phyloP scores from a whole-genome alignment of 2,888 invertebrate genomes.

The Eretmocerus hayati region DNA sequence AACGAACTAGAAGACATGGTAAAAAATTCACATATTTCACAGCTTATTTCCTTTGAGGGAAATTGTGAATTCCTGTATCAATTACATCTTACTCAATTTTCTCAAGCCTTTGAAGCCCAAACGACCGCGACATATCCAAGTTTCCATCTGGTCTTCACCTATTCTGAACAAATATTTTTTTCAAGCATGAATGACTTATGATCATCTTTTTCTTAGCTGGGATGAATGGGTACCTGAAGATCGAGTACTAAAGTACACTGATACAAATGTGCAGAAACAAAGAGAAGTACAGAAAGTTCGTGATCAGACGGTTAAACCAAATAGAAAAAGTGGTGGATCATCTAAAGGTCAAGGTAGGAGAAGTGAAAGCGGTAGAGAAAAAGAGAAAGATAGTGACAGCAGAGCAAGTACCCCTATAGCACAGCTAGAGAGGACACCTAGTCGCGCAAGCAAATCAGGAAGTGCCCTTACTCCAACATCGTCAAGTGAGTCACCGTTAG shows the following conservation, averaged over 20 bases:
- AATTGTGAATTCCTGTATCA: no score
- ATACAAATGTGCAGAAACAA: slow-evolving; percentile 57
- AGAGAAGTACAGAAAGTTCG: slow-evolving; percentile 55
- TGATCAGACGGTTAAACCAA: slow-evolving; percentile 49
- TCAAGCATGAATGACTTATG: not conserved
- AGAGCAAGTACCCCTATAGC: slow-evolving; percentile 58
- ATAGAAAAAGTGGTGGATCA: slow-evolving; percentile 34
- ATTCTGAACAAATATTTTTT: no score
- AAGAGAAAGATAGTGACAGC: slow-evolving; percentile 51
- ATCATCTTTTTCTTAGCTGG: slow-evolving; percentile 47
- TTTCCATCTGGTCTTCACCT: no score
- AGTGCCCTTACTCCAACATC: slow-evolving; percentile 31
- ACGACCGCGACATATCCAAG: no score
- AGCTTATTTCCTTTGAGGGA: no score
- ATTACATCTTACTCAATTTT: no score
- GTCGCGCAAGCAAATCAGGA: slow-evolving; percentile 30
- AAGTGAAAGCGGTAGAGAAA: slow-evolving; percentile 33
- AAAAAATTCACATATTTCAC: no score
- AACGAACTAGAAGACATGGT: no score
- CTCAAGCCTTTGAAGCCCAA: no score
- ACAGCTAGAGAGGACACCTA: slow-evolving; percentile 32
- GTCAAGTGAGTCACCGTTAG: slow-evolving; percentile 32
- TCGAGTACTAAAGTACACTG: slow-evolving; percentile 58
- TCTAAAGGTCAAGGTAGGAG: slow-evolving; percentile 34
- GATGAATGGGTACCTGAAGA: slow-evolving; percentile 59